A percentile compares a stretch with the other conserved stretches of the same genome.
Conservation (phyloP, 2,888 invertebrate species). For the Prosapia bicincta region DNA sequence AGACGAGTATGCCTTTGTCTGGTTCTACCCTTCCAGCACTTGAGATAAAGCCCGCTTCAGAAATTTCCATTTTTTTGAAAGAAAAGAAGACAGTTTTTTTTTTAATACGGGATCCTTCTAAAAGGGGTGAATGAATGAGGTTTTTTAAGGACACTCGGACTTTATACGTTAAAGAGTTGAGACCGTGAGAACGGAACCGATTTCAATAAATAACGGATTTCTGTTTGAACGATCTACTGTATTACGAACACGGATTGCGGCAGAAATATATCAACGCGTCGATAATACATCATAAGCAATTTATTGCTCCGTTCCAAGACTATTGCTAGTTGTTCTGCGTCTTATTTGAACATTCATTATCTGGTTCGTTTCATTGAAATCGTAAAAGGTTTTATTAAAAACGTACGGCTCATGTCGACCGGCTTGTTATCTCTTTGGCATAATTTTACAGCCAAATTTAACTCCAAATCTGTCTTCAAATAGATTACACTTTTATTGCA, state of each 20-base stretch:
- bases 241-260: not conserved
- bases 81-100: slow-evolving; percentile 3
- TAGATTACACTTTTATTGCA: not conserved
- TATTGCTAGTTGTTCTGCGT: no score
- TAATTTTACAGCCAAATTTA: not conserved
- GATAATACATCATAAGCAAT: no score
- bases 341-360: not conserved
- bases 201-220: not conserved
- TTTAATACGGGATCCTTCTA: slow-evolving; percentile 4
- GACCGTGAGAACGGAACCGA: not conserved
- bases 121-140: not conserved
- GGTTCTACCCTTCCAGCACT: not conserved
- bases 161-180: slow-evolving; percentile 20
- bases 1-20: not conserved
- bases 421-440: not conserved
- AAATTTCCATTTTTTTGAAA: slow-evolving; percentile 25
- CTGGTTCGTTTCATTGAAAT: not conserved
- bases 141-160: not conserved
- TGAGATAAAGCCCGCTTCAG: slow-evolving; percentile 10
- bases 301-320: no score
- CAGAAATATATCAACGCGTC: not conserved
- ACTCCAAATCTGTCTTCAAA: not conserved
- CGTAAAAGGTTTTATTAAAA: not conserved
- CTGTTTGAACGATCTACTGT: not conserved
- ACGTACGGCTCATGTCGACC: not conserved